Percentiles rank a stretch among this genome's conserved stretches.
Evolutionary conservation across 2,113 vertebrate species (phyloP).

Genomic region (Cryptotis parvus): DNA sequence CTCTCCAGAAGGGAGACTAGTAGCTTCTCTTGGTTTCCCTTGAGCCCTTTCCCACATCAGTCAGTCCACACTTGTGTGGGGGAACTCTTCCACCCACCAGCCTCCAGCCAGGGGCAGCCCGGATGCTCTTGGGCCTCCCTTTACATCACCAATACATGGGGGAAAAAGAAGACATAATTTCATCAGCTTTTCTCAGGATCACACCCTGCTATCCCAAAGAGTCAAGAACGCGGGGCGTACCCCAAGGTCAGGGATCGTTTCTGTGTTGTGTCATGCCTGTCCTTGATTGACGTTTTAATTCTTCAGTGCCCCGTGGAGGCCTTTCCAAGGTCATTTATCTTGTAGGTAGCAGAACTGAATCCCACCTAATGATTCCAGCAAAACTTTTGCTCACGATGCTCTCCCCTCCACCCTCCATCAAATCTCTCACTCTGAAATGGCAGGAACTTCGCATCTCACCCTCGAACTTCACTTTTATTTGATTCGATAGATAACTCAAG

Average conservation of each 20-base stretch:
- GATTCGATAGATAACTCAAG: not conserved
- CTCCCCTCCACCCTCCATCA: not conserved
- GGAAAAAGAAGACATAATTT: not conserved
- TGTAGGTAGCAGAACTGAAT: not conserved
- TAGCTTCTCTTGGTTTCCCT: not conserved
- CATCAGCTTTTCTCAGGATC: no score
- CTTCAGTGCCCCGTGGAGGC: no score
- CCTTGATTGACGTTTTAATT: no score
- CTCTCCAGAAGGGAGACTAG: not conserved
- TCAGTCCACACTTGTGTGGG: not conserved
- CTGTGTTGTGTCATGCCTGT: no score
- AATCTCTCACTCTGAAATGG: not conserved
- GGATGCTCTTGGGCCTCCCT: not conserved
- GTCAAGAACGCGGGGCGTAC: no score
- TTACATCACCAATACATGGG: not conserved
- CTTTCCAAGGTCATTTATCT: not conserved
- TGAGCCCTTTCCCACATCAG: not conserved
- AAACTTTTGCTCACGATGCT: not conserved
- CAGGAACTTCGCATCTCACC: not conserved
- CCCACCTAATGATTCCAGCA: not conserved
- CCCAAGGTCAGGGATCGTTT: no score
- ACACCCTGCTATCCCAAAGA: no score
- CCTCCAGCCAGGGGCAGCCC: not conserved
- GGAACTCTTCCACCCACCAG: not conserved
- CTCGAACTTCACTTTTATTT: not conserved